These are phyloP conservation scores for Beaufortia kweichowensis DNA, from an alignment of 2,113 vertebrate species.

Conservation along the genomic window DNA sequence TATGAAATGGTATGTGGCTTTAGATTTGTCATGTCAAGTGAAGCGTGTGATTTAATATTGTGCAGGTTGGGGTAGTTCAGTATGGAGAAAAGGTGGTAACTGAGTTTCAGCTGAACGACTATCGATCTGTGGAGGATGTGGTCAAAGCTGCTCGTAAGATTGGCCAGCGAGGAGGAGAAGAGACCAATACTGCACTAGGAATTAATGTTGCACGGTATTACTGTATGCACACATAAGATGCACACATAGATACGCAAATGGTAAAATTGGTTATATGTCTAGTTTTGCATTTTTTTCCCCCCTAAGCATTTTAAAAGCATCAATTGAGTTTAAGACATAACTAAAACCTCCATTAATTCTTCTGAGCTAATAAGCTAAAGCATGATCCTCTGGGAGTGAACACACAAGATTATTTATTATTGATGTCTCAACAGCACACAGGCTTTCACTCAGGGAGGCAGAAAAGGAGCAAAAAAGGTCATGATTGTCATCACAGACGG, in stretches of 20 bases:
- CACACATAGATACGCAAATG: not conserved
- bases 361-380: too few relatives aligned
- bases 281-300: too few relatives aligned
- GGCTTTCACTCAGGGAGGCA: slow-evolving; percentile 88
- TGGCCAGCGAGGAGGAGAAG: slow-evolving; percentile 89
- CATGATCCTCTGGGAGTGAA: not conserved
- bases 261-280: too few relatives aligned
- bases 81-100: slow-evolving; percentile 91
- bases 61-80: slow-evolving; percentile 91
- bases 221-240: too few relatives aligned
- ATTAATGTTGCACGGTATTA: slow-evolving; percentile 89
- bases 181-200: slow-evolving; percentile 90
- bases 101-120: slow-evolving; percentile 90
- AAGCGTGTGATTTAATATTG: not conserved
- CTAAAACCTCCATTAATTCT: too few relatives aligned
- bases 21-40: not conserved
- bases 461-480: slow-evolving; percentile 91
- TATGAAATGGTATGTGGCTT: not conserved
- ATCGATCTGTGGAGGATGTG: slow-evolving; percentile 86
- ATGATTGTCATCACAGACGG: slow-evolving; percentile 98
- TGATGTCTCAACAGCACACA: slow-evolving; percentile 65
- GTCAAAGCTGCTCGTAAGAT: slow-evolving; percentile 87
- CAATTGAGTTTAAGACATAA: too few relatives aligned
- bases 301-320: too few relatives aligned
- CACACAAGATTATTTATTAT: not conserved